Conservation (phyloP, 2,797 vertebrate species). For the Artibeus lituratus region DNA sequence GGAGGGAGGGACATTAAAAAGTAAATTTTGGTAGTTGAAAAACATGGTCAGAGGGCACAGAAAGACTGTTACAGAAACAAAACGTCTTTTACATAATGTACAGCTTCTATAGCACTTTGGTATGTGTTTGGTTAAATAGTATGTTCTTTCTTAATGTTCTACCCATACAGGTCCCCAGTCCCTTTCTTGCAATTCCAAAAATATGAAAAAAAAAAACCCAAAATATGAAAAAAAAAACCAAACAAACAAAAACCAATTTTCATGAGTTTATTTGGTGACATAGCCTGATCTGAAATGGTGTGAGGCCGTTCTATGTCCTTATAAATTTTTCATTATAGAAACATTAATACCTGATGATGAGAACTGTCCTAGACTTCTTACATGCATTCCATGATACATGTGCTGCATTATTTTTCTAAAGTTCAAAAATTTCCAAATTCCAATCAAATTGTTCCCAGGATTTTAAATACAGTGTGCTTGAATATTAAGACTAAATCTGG, state of each 20-base stretch:
- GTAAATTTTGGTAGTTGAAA: background rate
- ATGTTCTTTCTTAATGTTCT: background rate
- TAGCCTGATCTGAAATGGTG: background rate
- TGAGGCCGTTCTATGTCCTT: background rate
- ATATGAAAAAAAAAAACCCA: background rate
- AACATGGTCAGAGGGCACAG: background rate
- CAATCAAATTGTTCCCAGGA: background rate
- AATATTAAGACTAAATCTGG: background rate
- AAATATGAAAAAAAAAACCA: background rate
- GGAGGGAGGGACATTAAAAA: background rate
- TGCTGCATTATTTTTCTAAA: background rate
- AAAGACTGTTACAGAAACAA: background rate
- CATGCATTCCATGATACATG: background rate
- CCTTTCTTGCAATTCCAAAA: slow-evolving; percentile 14
- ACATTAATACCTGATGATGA: slow-evolving; percentile 10
- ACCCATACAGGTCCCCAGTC: background rate
- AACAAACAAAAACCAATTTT: no score
- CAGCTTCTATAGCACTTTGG: background rate
- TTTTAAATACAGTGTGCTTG: background rate
- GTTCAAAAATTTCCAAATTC: background rate
- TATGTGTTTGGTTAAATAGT: background rate
- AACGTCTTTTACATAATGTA: background rate
- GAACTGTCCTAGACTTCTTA: background rate
- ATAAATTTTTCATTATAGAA: slow-evolving; percentile 3
- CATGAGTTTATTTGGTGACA: background rate